These are phyloP conservation scores for Trachythela sp. DNA, from an alignment of 64 coral and sea anemone genomes.

Conservation along the genomic window DNA sequence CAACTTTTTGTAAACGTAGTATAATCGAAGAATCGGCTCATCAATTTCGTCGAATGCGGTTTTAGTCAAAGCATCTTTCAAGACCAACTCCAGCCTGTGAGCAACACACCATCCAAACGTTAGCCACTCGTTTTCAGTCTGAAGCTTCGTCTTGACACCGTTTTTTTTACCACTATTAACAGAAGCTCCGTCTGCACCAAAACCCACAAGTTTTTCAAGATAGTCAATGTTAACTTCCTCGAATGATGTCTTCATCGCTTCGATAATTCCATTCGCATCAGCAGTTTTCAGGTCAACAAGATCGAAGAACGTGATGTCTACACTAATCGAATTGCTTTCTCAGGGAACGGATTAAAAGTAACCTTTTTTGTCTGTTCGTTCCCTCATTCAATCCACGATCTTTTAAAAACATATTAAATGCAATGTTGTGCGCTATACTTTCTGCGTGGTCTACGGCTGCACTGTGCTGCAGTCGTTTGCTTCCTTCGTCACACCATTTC, in stretches of 20 bases:
- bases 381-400: too few species aligned
- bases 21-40: conserved; percentile 51
- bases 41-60: conserved; percentile 65
- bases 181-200: conserved; percentile 59
- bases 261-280: conserved; percentile 46
- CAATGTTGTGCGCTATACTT: conserved; percentile 32
- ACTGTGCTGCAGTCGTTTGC: neutral
- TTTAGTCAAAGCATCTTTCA: conserved; percentile 59
- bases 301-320: conserved; percentile 56
- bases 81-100: conserved; percentile 55
- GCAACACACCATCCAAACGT: conserved; percentile 68
- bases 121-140: conserved; percentile 42
- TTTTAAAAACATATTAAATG: conserved; percentile 50
- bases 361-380: too few species aligned
- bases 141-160: conserved; percentile 50
- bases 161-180: conserved; percentile 62
- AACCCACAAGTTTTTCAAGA: conserved; percentile 60
- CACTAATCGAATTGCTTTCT: conserved; percentile 53
- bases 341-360: too few species aligned
- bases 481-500: conserved; percentile 16
- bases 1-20: conserved; percentile 67
- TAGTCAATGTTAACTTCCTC: conserved; percentile 42
- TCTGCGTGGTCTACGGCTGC: conserved; percentile 35
- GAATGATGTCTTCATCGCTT: conserved; percentile 41
- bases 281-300: conserved; percentile 29